Evolutionary conservation across 2,888 invertebrate genomes (phyloP).

Genomic region (Lycophotia porphyrea): DNA sequence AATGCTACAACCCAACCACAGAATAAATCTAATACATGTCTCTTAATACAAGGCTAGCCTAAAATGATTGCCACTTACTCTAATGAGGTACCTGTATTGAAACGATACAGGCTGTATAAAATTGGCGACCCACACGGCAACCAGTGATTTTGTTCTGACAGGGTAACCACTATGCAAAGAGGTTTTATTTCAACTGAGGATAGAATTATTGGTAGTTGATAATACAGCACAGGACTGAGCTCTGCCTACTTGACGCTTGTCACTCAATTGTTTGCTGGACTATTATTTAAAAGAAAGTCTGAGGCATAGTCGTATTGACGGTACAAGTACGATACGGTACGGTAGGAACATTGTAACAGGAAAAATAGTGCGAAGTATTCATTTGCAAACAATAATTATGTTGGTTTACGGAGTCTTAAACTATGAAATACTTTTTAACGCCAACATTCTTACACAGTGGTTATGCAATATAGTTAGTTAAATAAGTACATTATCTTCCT

Average conservation of each 20-base stretch:
- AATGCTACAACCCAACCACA: conserved; percentile 5
- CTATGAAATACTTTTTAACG: background rate
- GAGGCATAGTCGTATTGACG: too few relatives aligned
- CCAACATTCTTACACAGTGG: too few relatives aligned
- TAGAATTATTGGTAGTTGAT: conserved; percentile 12
- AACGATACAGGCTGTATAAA: conserved; percentile 18
- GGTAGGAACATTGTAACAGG: conserved; percentile 3
- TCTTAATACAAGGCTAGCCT: conserved; percentile 18
- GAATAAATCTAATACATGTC: background rate
- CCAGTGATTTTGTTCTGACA: conserved; percentile 6
- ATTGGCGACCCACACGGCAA: background rate
- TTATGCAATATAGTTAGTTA: too few relatives aligned
- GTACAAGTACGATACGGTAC: too few relatives aligned
- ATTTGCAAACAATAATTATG: background rate
- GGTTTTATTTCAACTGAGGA: conserved; percentile 5
- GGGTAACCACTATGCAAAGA: conserved; percentile 18
- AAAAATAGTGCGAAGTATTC: background rate
- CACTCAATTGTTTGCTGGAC: conserved; percentile 17
- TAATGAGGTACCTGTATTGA: conserved; percentile 33
- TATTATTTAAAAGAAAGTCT: background rate
- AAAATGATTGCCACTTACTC: conserved; percentile 28
- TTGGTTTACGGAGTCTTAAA: background rate
- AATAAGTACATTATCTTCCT: too few relatives aligned
- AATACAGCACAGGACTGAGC: background rate
- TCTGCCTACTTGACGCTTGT: conserved; percentile 14